These are phyloP conservation scores for Patella ulyssiponensis DNA, from an alignment of 2,888 invertebrate genomes.

Conservation along the genomic window DNA sequence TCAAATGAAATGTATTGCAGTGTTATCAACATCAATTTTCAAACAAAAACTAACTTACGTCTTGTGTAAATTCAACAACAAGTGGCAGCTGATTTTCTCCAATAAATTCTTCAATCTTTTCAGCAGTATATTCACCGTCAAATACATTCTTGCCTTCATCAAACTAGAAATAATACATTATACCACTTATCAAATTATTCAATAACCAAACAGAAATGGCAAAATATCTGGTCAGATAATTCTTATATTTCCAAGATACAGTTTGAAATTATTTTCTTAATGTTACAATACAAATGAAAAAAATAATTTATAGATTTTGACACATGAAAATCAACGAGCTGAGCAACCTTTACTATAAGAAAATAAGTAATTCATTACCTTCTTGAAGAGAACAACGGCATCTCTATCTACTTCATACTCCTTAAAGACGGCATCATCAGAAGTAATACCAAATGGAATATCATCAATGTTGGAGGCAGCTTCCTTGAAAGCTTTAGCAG, in stretches of 20 bases:
- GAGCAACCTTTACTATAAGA: too few relatives aligned
- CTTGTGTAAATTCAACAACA: slow-evolving; percentile 96
- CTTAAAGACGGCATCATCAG: slow-evolving; percentile 82
- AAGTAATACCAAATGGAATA: slow-evolving; percentile 88
- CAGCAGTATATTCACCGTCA: slow-evolving; percentile 76
- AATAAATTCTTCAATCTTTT: slow-evolving; percentile 86
- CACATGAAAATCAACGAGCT: too few relatives aligned
- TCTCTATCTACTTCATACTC: slow-evolving; percentile 87
- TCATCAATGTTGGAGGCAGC: slow-evolving; percentile 89
- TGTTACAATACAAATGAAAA: neutral
- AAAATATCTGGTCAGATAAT: neutral
- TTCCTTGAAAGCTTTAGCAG: slow-evolving; percentile 87
- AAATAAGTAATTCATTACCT: slow-evolving; percentile 75
- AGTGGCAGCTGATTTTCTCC: slow-evolving; percentile 87
- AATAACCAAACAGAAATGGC: neutral
- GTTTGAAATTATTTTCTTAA: neutral
- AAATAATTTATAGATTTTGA: too few relatives aligned
- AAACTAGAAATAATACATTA: slow-evolving; percentile 60
- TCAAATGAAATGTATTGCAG: too few relatives aligned
- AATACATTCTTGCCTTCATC: slow-evolving; percentile 70
- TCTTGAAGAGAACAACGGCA: slow-evolving; percentile 90
- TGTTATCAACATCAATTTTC: too few relatives aligned
- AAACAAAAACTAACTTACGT: slow-evolving; percentile 71
- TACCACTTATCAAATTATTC: neutral
- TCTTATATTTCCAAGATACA: neutral